Base-by-base conservation (phyloP, 2,797 vertebrate species). In the Crocidura indochinensis region DNA sequence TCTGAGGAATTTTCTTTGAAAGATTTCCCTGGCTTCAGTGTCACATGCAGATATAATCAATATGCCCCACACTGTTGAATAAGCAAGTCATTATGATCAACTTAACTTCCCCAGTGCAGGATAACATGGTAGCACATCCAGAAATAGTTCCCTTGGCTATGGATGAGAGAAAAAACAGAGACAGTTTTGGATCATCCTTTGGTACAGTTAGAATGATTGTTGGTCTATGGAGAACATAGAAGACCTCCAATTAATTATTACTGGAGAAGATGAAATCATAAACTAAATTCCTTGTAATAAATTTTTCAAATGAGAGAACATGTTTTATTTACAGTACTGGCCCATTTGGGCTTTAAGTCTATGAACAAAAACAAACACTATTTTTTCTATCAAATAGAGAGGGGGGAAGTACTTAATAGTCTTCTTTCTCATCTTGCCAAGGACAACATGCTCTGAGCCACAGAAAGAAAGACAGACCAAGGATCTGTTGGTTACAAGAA, bases 241-340 rank as follows among this genome's bases (percentile, higher is more conserved):
- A 98, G 97, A 98, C 98, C 98, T 98, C 97, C 97, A 98, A 98
- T 98, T 98, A 98, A 98, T 98, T 98, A 98, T 98, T 98, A 98
- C 97, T 98, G 97, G 97, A 97, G 98, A 98, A 98, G 97, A 98
- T 98, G 97, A 98, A 98, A 98, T 98, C 97, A 98, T 98, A 98
- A 98, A 98, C 98, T 98, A 98, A 98, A 98, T 98, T 98, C 98
- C 98, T 98, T 98, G 96, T 98, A 98, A 98, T 98, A 98, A 98
- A 98, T 98, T 98, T 98, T 98, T 98, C 97, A 98, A 98, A 98
- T 97, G 97, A 97, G 97, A 98, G 96, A 94, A 77, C 98, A 98
- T 98, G 98, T 98, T 98, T 98, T 98, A 98, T 98, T 98, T 98
- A 98, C 97, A 96, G 95, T 96, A 96, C 96, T 98, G 97, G 96